Conservation (phyloP, 2,113 vertebrate genomes). For the Cathartes aura region DNA sequence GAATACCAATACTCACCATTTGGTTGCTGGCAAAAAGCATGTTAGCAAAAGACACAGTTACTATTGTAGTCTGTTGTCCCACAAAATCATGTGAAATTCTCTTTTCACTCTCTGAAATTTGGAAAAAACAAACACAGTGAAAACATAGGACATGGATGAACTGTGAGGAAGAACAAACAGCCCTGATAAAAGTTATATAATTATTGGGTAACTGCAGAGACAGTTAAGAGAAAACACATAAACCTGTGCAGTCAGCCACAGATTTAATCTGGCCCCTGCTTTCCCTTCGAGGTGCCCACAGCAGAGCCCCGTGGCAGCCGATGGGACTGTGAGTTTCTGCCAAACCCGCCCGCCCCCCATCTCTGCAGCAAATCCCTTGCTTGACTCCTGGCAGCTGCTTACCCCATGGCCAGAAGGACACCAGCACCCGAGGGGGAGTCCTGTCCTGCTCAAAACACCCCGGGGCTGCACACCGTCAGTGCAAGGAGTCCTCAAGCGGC, state of each 20-base stretch:
- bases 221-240: neutral
- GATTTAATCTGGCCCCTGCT: neutral
- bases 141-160: neutral
- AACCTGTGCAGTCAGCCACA: neutral
- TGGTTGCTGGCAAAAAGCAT: neutral
- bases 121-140: neutral
- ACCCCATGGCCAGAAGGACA: neutral
- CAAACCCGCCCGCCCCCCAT: neutral
- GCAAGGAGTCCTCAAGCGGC: neutral
- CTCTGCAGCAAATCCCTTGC: neutral
- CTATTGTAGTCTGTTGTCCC: neutral
- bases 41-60: neutral
- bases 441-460: neutral
- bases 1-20: neutral
- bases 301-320: accelerated
- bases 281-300: neutral
- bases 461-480: neutral
- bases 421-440: accelerated
- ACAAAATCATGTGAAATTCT: neutral
- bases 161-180: neutral
- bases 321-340: neutral
- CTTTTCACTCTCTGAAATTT: neutral
- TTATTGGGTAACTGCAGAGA: neutral
- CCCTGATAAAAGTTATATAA: neutral
- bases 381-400: neutral